Conservation (phyloP, 2,797 vertebrate species). For the Neosilurus hyrtlii region DNA sequence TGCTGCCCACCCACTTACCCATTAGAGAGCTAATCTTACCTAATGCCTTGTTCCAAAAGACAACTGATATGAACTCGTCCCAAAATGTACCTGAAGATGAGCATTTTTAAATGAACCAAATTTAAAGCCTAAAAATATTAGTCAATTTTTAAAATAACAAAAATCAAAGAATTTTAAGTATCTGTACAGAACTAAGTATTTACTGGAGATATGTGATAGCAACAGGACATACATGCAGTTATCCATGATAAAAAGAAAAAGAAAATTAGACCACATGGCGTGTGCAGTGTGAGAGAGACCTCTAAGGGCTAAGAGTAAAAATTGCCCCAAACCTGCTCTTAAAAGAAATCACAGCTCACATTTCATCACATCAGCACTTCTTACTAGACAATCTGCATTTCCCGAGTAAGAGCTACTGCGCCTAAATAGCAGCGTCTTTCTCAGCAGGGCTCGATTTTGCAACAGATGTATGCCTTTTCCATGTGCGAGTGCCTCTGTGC, state of each 20-base stretch:
- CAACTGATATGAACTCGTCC: no score
- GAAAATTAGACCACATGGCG: not conserved
- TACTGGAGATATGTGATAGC: not conserved
- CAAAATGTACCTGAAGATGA: no score
- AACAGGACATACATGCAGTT: not conserved
- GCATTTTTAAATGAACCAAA: no score
- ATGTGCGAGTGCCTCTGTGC: conserved; percentile 2
- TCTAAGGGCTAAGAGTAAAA: conserved; percentile 18
- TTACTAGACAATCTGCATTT: conserved; percentile 25
- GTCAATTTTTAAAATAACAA: no score
- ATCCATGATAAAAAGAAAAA: not conserved
- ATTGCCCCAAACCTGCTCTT: conserved; percentile 14
- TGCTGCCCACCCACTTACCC: no score
- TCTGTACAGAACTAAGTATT: no score
- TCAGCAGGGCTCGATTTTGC: conserved; percentile 33
- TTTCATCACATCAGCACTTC: conserved; percentile 16
- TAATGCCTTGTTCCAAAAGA: no score
- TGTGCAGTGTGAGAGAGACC: conserved; percentile 21
- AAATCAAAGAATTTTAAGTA: no score
- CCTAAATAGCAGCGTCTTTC: conserved; percentile 28
- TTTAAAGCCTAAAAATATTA: no score
- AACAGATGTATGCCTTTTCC: conserved; percentile 28
- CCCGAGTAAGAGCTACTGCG: conserved; percentile 6
- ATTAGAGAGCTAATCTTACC: no score
- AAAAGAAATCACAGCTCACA: conserved; percentile 3